These are phyloP conservation scores for Morone saxatilis DNA, from an alignment of 2,113 vertebrate genomes.

Conservation along the genomic window DNA sequence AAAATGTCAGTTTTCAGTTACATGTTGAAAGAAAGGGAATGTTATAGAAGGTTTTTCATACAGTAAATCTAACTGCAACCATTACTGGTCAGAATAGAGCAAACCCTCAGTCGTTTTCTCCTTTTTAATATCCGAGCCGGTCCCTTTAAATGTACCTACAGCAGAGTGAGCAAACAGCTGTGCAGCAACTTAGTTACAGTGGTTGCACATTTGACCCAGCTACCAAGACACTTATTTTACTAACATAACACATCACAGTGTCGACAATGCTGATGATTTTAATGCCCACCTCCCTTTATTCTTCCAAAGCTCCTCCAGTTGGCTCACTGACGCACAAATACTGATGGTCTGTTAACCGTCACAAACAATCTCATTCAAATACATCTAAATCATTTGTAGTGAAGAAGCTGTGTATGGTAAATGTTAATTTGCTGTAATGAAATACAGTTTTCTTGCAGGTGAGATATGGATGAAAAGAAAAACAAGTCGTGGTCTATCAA, in stretches of 20 bases:
- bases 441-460: not conserved
- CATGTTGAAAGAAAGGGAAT: constrained; percentile 1
- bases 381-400: not conserved
- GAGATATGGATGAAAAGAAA: not conserved
- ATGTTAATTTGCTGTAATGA: not conserved
- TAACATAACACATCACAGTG: not conserved
- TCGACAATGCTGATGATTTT: not conserved
- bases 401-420: not conserved
- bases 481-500: not conserved
- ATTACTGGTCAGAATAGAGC: not conserved
- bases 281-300: not conserved
- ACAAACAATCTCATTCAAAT: not conserved
- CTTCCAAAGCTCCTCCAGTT: not conserved
- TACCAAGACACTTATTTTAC: not conserved
- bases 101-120: not conserved
- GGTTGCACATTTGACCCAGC: not conserved
- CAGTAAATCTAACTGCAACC: not conserved
- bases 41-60: not conserved
- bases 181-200: not conserved
- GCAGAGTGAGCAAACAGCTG: not conserved
- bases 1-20: not conserved
- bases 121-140: constrained; percentile 1
- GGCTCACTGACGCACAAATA: not conserved
- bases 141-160: constrained; percentile 14
- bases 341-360: not conserved